Evolutionary conservation across 2,113 vertebrate species (phyloP).

Genomic region (Ondatra zibethicus): DNA sequence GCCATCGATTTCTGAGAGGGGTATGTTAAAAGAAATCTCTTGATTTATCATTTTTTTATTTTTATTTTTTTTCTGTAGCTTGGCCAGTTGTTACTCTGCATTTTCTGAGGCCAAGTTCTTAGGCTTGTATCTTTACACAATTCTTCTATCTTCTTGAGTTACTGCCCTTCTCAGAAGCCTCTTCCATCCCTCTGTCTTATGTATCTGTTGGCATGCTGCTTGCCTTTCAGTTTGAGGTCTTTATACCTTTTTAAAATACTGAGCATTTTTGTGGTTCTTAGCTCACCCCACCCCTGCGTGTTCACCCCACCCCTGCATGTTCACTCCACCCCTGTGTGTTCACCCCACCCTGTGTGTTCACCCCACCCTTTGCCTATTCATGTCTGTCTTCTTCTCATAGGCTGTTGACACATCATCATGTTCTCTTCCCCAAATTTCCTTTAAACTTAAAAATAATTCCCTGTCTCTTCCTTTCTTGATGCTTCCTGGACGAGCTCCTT

Average conservation of each 20-base stretch:
- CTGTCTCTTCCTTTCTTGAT: neutral
- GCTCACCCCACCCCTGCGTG: neutral
- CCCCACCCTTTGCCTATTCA: neutral
- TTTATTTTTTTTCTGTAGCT: neutral
- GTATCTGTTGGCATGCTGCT: neutral
- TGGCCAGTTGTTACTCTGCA: neutral
- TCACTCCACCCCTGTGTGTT: neutral
- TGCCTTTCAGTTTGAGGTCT: neutral
- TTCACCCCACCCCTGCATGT: too few relatives aligned
- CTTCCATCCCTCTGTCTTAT: neutral
- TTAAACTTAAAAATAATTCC: neutral
- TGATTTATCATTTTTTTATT: neutral
- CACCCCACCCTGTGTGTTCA: neutral
- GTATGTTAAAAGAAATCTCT: neutral
- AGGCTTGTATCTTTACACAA: neutral
- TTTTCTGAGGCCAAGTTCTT: conserved; percentile 35
- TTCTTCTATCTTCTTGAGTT: neutral
- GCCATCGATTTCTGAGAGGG: conserved; percentile 36
- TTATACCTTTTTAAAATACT: neutral
- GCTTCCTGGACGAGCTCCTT: conserved; percentile 5
- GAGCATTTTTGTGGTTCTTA: neutral
- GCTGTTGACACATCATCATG: neutral
- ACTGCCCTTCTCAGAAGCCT: neutral
- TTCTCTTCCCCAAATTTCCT: neutral
- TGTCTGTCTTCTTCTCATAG: neutral